These are phyloP conservation scores for Lithophane leautieri DNA, from an alignment of 2,888 invertebrate species.

Conservation along the genomic window DNA sequence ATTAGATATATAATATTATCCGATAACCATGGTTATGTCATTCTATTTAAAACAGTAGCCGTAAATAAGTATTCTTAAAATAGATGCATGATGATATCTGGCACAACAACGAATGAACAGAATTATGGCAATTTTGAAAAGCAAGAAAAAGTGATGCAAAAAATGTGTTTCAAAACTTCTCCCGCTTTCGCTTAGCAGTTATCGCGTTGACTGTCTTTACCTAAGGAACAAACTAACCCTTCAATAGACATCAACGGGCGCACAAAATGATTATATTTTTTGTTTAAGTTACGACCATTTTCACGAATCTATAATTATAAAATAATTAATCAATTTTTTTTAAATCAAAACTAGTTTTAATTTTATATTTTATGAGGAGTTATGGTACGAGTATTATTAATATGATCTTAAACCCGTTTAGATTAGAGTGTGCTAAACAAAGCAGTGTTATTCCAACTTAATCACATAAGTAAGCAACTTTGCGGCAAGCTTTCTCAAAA, in stretches of 20 bases:
- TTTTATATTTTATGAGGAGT: background rate
- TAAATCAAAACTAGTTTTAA: background rate
- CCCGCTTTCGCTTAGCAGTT: slow-evolving; percentile 4
- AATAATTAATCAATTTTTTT: background rate
- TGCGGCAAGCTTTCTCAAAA: background rate
- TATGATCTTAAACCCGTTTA: background rate
- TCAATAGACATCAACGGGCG: slow-evolving; percentile 82
- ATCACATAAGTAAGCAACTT: background rate
- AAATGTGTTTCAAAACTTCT: background rate
- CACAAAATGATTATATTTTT: background rate
- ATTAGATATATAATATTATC: background rate
- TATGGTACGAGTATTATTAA: too few relatives aligned
- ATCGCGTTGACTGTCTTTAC: slow-evolving; percentile 16
- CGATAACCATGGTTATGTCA: slow-evolving; percentile 12
- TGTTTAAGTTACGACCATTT: background rate
- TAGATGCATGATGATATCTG: background rate
- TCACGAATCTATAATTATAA: background rate
- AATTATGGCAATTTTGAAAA: slow-evolving; percentile 6
- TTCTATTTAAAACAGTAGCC: slow-evolving; percentile 7
- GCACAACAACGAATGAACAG: background rate
- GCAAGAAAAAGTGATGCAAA: background rate
- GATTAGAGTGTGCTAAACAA: background rate
- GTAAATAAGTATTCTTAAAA: slow-evolving; percentile 26
- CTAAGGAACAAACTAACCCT: slow-evolving; percentile 68
- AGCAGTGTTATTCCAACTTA: background rate